phyloP scores from a whole-genome alignment of 1,140 invertebrate species.

The Metopolophium dirhodum region DNA sequence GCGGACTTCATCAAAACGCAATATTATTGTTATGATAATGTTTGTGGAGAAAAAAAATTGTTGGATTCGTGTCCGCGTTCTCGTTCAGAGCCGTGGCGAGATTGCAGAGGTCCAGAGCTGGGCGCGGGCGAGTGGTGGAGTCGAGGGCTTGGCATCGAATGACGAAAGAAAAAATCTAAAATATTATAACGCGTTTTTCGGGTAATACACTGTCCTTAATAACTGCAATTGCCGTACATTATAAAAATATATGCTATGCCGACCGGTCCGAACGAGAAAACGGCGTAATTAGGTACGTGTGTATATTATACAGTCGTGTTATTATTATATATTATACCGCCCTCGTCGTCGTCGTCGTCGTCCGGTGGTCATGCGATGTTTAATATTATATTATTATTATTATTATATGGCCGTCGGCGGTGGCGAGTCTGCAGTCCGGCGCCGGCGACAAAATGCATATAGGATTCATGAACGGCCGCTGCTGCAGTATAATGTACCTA shows the following conservation, averaged over 20 bases:
- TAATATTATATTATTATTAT: background rate
- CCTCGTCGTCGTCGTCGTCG: background rate
- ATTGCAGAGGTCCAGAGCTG: background rate
- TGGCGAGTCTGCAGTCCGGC: background rate
- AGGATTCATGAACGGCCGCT: too few relatives aligned
- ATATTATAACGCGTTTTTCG: constrained; percentile 1
- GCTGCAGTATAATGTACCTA: background rate
- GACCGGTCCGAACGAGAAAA: background rate
- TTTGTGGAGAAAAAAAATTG: background rate
- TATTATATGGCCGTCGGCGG: background rate
- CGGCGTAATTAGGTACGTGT: background rate
- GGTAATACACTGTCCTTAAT: background rate
- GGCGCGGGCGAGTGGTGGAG: background rate
- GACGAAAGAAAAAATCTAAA: background rate
- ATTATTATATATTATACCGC: background rate
- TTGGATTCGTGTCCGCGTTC: background rate
- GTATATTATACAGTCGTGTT: background rate
- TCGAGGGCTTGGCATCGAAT: background rate
- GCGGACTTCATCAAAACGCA: background rate
- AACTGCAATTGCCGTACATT: background rate
- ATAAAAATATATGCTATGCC: background rate
- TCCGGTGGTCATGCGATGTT: background rate
- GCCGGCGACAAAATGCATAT: background rate
- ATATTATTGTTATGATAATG: background rate
- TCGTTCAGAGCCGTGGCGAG: background rate